A percentile compares a stretch with the other conserved stretches of the same genome.
These are phyloP conservation scores for Drosophila vallismaia DNA, from an alignment of 2,888 invertebrate species.

Conservation along the genomic window DNA sequence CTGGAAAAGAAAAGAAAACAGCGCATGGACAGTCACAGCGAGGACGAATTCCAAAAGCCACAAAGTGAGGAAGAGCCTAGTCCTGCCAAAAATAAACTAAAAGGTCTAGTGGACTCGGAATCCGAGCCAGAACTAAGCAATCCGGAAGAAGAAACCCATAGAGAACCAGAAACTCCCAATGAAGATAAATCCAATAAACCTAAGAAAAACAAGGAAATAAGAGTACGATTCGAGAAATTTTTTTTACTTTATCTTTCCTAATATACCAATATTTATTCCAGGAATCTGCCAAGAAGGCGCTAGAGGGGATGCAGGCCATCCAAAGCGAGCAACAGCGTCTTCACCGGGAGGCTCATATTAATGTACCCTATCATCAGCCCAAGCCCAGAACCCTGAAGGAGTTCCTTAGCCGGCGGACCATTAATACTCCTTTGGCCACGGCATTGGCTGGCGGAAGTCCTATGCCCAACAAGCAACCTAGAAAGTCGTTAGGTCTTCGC, in stretches of 20 bases:
- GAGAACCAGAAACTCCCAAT: constrained; percentile 4
- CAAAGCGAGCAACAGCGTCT: constrained; percentile 93
- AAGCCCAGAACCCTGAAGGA: constrained; percentile 91
- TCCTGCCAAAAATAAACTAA: constrained; percentile 40
- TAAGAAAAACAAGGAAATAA: constrained; percentile 54
- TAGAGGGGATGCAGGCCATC: constrained; percentile 89
- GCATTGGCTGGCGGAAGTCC: constrained; percentile 59
- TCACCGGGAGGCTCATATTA: constrained; percentile 89
- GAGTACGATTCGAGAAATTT: constrained; percentile 42
- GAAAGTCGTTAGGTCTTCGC: constrained; percentile 84
- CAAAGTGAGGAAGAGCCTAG: neutral
- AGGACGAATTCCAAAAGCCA: constrained; percentile 1
- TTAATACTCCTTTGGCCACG: constrained; percentile 64
- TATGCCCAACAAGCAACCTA: constrained; percentile 51
- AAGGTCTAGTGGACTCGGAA: constrained; percentile 61
- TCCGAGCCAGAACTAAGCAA: constrained; percentile 55
- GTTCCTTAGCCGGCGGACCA: constrained; percentile 86
- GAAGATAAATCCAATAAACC: constrained; percentile 24
- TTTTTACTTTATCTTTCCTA: neutral
- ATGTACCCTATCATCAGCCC: constrained; percentile 94
- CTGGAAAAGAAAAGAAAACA: constrained; percentile 31
- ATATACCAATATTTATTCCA: constrained; percentile 64
- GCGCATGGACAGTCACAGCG: constrained; percentile 36
- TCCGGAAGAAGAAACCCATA: constrained; percentile 37
- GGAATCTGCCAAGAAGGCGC: constrained; percentile 88